These are phyloP conservation scores for Campaea margaritaria DNA, from an alignment of 2,888 invertebrate genomes.

Conservation along the genomic window DNA sequence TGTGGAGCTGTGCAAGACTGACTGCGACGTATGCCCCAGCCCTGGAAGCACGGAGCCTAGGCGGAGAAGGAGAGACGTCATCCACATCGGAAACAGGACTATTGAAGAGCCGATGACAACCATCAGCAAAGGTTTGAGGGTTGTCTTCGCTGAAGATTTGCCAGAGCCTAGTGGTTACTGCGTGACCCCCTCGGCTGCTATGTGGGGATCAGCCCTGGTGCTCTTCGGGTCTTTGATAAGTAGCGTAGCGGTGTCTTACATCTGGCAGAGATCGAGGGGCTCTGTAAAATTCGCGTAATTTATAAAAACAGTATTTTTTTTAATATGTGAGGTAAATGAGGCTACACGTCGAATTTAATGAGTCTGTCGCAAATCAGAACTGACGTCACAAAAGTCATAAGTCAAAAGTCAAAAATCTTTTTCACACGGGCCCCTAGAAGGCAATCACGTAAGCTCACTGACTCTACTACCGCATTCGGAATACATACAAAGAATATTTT, in stretches of 20 bases:
- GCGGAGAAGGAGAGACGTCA: conserved; percentile 74
- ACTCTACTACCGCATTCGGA: too few species aligned
- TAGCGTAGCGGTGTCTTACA: conserved; percentile 70
- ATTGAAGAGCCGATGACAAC: conserved; percentile 84
- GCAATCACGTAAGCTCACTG: too few species aligned
- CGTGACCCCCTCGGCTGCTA: conserved; percentile 87
- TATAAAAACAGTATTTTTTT: neutral
- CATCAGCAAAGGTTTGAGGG: conserved; percentile 87
- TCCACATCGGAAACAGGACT: conserved; percentile 78
- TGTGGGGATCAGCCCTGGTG: conserved; percentile 86
- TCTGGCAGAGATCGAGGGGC: conserved; percentile 73
- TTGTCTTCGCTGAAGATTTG: conserved; percentile 89
- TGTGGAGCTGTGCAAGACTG: conserved; percentile 92
- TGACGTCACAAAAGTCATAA: neutral
- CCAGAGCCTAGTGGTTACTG: conserved; percentile 82
- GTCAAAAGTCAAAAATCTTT: too few species aligned
- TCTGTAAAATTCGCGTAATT: conserved; percentile 64
- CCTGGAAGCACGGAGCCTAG: conserved; percentile 86
- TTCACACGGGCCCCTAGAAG: too few species aligned
- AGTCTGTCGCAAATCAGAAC: conserved; percentile 13
- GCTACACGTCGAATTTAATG: conserved; percentile 2
- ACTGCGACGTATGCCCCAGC: conserved; percentile 90
- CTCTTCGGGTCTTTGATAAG: conserved; percentile 86
- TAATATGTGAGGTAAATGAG: neutral
- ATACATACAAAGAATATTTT: too few species aligned